phyloP scores from a whole-genome alignment of 1,140 invertebrate genomes.

The Hyposmocoma kahamanoa region DNA sequence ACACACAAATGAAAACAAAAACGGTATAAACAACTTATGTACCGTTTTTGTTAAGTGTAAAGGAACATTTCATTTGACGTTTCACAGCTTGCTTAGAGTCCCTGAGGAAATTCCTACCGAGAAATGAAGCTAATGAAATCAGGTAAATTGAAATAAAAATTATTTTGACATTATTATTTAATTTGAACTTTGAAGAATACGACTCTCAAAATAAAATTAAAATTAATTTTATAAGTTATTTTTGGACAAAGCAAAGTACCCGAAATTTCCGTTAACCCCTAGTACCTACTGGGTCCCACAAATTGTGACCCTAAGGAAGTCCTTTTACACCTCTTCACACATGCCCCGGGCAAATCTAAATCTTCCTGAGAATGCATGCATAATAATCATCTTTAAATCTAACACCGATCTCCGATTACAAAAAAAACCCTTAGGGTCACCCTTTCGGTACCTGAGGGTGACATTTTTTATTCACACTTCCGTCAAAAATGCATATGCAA shows the following conservation, averaged over 20 bases:
- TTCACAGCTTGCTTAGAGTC: no score
- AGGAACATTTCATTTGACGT: no score
- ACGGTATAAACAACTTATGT: no score
- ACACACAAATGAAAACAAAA: no score
- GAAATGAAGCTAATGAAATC: no score
- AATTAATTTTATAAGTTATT: no score
- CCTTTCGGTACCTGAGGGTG: constrained; percentile 63
- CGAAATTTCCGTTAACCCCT: constrained; percentile 38
- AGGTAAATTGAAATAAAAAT: no score
- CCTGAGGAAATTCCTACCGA: no score
- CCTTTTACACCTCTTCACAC: constrained; percentile 31
- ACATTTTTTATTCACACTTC: constrained; percentile 72
- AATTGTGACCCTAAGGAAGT: constrained; percentile 45
- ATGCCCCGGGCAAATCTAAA: constrained; percentile 56
- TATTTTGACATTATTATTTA: no score
- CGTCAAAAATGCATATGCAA: constrained; percentile 65
- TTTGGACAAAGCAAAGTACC: constrained; percentile 52
- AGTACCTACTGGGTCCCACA: constrained; percentile 24
- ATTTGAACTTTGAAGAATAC: no score
- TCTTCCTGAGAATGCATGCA: constrained; percentile 67
- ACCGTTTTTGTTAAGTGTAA: no score
- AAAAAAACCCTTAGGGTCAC: constrained; percentile 56
- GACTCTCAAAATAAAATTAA: no score
- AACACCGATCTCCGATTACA: constrained; percentile 56
- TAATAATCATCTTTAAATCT: constrained; percentile 57